Conservation (phyloP, 1,140 invertebrate genomes). For the Drosophila repleta region DNA sequence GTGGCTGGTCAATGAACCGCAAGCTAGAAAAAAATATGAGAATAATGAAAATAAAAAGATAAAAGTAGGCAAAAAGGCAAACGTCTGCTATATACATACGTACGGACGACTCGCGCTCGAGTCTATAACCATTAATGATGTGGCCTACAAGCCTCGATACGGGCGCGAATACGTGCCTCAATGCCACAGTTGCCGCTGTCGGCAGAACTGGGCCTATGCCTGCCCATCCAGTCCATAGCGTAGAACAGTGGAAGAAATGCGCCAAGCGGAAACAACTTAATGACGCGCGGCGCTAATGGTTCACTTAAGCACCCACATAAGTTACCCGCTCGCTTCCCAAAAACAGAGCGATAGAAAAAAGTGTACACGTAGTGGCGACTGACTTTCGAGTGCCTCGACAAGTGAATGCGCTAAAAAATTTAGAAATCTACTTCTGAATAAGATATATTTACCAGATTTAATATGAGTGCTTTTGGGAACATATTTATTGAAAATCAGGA, state of each 20-base stretch:
- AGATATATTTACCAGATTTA: no score
- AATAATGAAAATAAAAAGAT: conserved; percentile 19
- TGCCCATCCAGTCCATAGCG: not conserved
- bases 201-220: conserved; percentile 39
- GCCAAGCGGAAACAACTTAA: conserved; percentile 82
- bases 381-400: not conserved
- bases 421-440: no score
- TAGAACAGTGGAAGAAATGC: conserved; percentile 72
- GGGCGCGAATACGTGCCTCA: conserved; percentile 46
- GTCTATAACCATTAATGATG: conserved; percentile 79
- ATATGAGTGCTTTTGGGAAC: no score
- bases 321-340: conserved; percentile 58
- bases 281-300: conserved; percentile 82
- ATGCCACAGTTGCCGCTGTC: conserved; percentile 33
- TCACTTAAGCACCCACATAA: conserved; percentile 82
- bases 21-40: conserved; percentile 1
- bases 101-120: conserved; percentile 14
- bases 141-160: conserved; percentile 56
- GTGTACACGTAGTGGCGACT: not conserved
- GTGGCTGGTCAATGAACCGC: conserved; percentile 71
- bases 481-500: no score
- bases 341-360: conserved; percentile 44
- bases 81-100: conserved; percentile 4
- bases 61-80: conserved; percentile 1
- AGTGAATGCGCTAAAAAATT: conserved; percentile 3